A percentile compares a stretch with the other conserved stretches of the same genome.
These are phyloP conservation scores for Drosophila kambysellisi DNA, from an alignment of 2,888 invertebrate species.

Conservation along the genomic window DNA sequence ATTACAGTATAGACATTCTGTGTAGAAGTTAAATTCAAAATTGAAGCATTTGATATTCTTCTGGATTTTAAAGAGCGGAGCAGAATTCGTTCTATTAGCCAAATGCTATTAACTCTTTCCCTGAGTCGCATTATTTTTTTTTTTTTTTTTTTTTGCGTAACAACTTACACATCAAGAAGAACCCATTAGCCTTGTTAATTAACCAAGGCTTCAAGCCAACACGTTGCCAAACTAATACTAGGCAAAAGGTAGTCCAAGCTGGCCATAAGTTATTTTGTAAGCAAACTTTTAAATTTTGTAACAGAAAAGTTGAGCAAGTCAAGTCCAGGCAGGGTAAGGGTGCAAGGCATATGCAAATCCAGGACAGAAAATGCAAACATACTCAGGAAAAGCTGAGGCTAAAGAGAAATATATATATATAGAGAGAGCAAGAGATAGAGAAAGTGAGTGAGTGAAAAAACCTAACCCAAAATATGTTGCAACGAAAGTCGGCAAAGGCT, in stretches of 20 bases:
- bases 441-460: not conserved
- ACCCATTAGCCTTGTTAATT: constrained; percentile 50
- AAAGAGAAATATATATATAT: not conserved
- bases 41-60: no score
- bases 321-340: constrained; percentile 29
- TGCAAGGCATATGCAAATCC: constrained; percentile 6
- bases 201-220: constrained; percentile 30
- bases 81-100: no score
- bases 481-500: constrained; percentile 52
- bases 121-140: not conserved
- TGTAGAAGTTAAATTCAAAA: no score
- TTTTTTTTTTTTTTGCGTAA: constrained; percentile 12
- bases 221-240: constrained; percentile 2
- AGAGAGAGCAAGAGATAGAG: not conserved
- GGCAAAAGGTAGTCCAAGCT: constrained; percentile 8
- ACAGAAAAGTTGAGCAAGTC: constrained; percentile 37
- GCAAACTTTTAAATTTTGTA: constrained; percentile 53
- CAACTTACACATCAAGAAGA: constrained; percentile 28
- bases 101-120: not conserved
- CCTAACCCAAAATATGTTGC: constrained; percentile 56
- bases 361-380: constrained; percentile 46
- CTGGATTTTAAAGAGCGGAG: no score
- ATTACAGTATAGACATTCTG: not conserved
- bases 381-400: constrained; percentile 1
- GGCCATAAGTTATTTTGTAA: constrained; percentile 51